These are phyloP conservation scores for Pelodytes ibericus DNA, from an alignment of 2,797 vertebrate genomes.

Conservation along the genomic window DNA sequence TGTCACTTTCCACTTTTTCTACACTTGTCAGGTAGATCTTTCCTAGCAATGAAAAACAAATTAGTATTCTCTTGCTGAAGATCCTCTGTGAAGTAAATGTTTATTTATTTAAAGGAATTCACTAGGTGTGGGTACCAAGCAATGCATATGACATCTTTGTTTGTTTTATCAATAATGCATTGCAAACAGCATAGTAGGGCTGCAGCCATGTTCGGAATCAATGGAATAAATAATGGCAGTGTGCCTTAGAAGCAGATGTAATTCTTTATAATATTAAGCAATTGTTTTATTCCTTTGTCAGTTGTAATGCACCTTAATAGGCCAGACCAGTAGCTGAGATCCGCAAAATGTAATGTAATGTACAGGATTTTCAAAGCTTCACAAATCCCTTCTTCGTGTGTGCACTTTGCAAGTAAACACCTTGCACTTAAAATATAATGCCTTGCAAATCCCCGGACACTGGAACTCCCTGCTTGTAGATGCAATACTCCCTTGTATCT, in stretches of 20 bases:
- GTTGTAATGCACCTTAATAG: neutral
- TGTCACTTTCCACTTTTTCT: neutral
- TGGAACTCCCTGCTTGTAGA: neutral
- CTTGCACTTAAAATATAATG: neutral
- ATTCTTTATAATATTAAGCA: neutral
- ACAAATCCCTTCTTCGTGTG: neutral
- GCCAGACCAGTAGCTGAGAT: neutral
- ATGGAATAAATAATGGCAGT: neutral
- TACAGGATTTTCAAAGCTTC: neutral
- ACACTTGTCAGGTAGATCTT: neutral
- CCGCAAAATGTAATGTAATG: neutral
- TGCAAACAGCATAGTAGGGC: conserved; percentile 10
- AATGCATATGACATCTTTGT: conserved; percentile 13
- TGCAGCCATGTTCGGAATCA: conserved; percentile 14
- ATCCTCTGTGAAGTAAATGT: neutral
- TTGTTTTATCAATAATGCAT: conserved; percentile 1
- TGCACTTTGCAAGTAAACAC: conserved; percentile 3
- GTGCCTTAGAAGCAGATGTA: neutral
- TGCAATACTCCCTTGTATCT: neutral
- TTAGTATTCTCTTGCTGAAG: neutral
- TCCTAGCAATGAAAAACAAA: neutral
- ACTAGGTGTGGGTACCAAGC: neutral
- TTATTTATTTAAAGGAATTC: neutral
- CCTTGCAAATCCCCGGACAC: neutral
- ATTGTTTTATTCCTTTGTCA: neutral